Evolutionary conservation across 2,797 vertebrate genomes (phyloP), one percentile per base, ranked within the genome.

Genomic region (Smutsia gigantea): DNA sequence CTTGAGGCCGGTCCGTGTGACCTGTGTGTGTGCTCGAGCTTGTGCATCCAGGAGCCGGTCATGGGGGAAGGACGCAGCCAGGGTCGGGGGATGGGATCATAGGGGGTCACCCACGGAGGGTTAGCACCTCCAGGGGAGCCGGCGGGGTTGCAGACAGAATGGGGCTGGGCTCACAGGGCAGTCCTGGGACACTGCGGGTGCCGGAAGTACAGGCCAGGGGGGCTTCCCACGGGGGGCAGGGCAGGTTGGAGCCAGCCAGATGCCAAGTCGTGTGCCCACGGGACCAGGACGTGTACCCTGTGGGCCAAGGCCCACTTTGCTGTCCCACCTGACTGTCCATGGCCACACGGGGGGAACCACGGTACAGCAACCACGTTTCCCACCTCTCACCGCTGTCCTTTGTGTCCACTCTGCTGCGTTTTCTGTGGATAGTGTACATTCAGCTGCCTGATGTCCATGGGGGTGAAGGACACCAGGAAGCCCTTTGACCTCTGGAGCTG

Each of bases 381-480:
- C 14, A 12, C 21, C 42, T 23, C 4, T 0, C 3, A 1, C 27
- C 13, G 27, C 79, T 0, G 1, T 17, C 10, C 39, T 15, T 9
- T 8, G 37, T 34, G 23, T 46, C 7, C 42, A 9, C 42, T 46
- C 42, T 46, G 42, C 42, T 46, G 29, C 29, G 1, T 5, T 34
- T 55, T 23, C 2, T 10, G n/a, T 0, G 3, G 19, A 14, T 0
- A 0, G 27, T 34, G 1, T 14, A 5, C 9, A 6, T 72, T 21
- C 34, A 34, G 79, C 31, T 4, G 19, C 39, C 27, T 5, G 29
- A 13, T 0, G 17, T 1, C 13, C 1, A 18, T 21, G n/a, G 49
- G 13, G 31, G 12, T 9, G 5, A 8, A 15, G 25, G 12, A 23
- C 31, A 2, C 46, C 59, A 0, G 51, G 17, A 37, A 59, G 61